Base-by-base conservation (phyloP, 2,888 invertebrate species). In the Teinopalpus imperialis region DNA sequence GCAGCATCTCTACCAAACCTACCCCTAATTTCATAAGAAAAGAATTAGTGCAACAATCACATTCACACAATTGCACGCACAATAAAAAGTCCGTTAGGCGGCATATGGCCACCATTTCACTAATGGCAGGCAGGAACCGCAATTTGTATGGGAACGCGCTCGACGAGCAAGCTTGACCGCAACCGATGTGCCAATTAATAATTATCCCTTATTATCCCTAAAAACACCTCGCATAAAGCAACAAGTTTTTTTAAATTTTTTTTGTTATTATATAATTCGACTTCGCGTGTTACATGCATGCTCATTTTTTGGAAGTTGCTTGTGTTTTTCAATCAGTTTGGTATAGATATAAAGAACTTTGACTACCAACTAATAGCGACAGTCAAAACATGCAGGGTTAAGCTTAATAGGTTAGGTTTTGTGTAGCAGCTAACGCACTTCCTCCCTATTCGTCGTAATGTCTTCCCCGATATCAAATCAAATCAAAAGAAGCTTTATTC, bases 151-250 rank as follows among this genome's bases (percentile, higher is more conserved):
- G 47, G 35, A 39, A 44, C 45, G 39, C 32, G 13, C 49, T 51
- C 48, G 47, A 43, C 40, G 44, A 43, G 60, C 59, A 57, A 52
- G 59, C 61, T 49, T 56, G 52, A 55, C 57, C 61, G 52, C 61
- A 51, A 49, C 53, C 57, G 35, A 52, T 51, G 75, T 75, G 81
- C 80, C 77, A 81, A 81, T 80, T 74, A 78, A 69, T 81, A 81
- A 83, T 82, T 80, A 79, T 69, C 30, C 42, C 49, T 45, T 34
- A 49, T 56, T 57, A 56, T 30, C 16, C 50, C 29, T 56, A 51
- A 57, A 54, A 60, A 56, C 71, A 65, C 71, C 71, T 57, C 56
- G 50, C 49, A 9, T n/a, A 36, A 30, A 12, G 32, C 10, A 21
- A 16, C 30, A 37, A 43, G 49, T 57, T 53, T 57, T 54, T 49